Evolutionary conservation across 1,140 invertebrate genomes (phyloP), one percentile per base, ranked within the genome.

Genomic region (Homarus americanus): DNA sequence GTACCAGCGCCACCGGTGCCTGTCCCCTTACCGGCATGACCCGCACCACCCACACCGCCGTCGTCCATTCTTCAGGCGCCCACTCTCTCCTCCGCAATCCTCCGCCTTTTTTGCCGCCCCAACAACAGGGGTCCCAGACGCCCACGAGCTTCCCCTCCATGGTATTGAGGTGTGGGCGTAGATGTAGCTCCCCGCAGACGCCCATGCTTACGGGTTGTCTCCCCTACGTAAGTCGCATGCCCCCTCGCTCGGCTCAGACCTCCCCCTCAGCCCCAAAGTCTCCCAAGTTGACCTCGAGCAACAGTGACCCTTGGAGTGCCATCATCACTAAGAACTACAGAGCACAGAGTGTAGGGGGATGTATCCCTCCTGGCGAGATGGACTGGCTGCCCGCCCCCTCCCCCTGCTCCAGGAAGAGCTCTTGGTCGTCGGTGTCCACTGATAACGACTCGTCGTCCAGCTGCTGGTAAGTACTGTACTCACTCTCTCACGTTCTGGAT

Each of bases 401-500:
- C 10, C 91, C 92, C 34, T 82, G 86, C 63, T 93, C 91, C 40
- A 82, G 92, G n/a, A 92, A 90, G 53, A 88, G 87, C 53, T 92
- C 91, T n/a, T 92, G 92, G 91, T 93, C 91, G 0, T 92, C 91
- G 20, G 82, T 82, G 40, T 90, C 87, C 41, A 92, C 91, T 2
- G 87, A 92, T 66, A 83, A 85, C 87, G 91, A 92, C 83, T 86
- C 85, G 36, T 90, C 85, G 15, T 85, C 63, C 34, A 87, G 87
- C 40, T 92, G 87, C 66, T 92, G 91, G 91, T 92, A 76, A 92
- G 91, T 92, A 90, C 87, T 32, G n/a, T n/a, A n/a, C n/a, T n/a
- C n/a, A n/a, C n/a, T n/a, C n/a, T n/a, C n/a, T n/a, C n/a, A n/a
- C n/a, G n/a, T n/a, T n/a, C n/a, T n/a, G n/a, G n/a, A n/a, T n/a